Evolutionary conservation across 2,888 invertebrate genomes (phyloP).

Genomic region (Pegoplata infirma): DNA sequence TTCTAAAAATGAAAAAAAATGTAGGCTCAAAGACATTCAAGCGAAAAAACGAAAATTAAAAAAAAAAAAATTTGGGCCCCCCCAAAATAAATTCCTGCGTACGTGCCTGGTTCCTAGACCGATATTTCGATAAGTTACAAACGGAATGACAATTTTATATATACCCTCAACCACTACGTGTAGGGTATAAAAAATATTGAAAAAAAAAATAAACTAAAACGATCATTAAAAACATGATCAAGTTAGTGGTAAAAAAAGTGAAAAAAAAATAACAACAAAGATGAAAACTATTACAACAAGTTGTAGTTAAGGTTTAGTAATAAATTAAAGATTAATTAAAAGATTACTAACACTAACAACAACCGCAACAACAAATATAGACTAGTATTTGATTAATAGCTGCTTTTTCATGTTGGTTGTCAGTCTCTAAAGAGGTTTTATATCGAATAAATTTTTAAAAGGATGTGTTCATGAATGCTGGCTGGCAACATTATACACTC

Average conservation of each 20-base stretch:
- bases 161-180: no score
- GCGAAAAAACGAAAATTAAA: no score
- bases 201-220: background rate
- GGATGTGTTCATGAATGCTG: background rate
- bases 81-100: no score
- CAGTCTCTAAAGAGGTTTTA: constrained; percentile 32
- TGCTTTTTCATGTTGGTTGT: constrained; percentile 40
- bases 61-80: no score
- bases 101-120: no score
- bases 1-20: no score
- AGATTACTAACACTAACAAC: constrained; percentile 58
- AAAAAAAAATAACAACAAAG: constrained; percentile 30
- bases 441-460: constrained; percentile 15
- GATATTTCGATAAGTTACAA: no score
- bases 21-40: no score
- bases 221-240: constrained; percentile 36
- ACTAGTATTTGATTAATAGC: constrained; percentile 65
- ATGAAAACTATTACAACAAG: constrained; percentile 48
- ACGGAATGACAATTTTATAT: no score
- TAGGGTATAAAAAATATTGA: no score
- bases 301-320: constrained; percentile 63
- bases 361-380: background rate
- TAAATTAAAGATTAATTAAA: constrained; percentile 68
- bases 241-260: background rate
- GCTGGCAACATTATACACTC: constrained; percentile 14